Percentiles rank a stretch among this genome's conserved stretches.
These are phyloP conservation scores for Acromyrmex heyeri DNA, from an alignment of 1,140 invertebrate species.

Conservation along the genomic window DNA sequence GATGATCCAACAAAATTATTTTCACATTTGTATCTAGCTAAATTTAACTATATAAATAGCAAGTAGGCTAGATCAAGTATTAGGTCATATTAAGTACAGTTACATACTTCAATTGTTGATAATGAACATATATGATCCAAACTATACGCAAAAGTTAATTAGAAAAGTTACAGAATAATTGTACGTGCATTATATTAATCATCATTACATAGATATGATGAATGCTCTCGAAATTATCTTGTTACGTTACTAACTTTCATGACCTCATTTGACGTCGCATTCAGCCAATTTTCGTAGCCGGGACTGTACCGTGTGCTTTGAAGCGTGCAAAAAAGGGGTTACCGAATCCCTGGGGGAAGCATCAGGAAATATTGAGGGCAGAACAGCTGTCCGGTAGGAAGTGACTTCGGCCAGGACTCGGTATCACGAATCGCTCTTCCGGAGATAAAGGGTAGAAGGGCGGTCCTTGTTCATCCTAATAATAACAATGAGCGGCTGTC, in stretches of 20 bases:
- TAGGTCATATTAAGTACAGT: too few species aligned
- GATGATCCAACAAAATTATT: too few species aligned
- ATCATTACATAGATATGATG: neutral
- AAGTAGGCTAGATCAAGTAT: too few species aligned
- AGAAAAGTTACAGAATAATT: neutral
- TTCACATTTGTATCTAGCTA: too few species aligned
- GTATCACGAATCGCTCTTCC: slow-evolving; percentile 58
- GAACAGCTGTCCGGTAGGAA: slow-evolving; percentile 75
- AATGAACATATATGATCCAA: neutral
- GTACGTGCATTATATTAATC: neutral
- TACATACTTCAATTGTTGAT: neutral
- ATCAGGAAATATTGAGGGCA: slow-evolving; percentile 22
- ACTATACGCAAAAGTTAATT: neutral
- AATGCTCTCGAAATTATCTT: neutral
- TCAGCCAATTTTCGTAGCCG: neutral
- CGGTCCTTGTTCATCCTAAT: slow-evolving; percentile 67
- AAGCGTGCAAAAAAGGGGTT: slow-evolving; percentile 59
- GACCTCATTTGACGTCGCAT: neutral
- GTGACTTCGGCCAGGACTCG: slow-evolving; percentile 61
- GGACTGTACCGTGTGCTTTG: slow-evolving; percentile 35
- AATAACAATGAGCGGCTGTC: slow-evolving; percentile 67
- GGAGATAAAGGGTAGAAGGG: slow-evolving; percentile 55
- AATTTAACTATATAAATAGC: too few species aligned
- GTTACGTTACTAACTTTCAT: neutral
- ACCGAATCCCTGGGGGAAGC: slow-evolving; percentile 32